Evolutionary conservation across 2,888 invertebrate genomes (phyloP).

Genomic region (Muscina levida): DNA sequence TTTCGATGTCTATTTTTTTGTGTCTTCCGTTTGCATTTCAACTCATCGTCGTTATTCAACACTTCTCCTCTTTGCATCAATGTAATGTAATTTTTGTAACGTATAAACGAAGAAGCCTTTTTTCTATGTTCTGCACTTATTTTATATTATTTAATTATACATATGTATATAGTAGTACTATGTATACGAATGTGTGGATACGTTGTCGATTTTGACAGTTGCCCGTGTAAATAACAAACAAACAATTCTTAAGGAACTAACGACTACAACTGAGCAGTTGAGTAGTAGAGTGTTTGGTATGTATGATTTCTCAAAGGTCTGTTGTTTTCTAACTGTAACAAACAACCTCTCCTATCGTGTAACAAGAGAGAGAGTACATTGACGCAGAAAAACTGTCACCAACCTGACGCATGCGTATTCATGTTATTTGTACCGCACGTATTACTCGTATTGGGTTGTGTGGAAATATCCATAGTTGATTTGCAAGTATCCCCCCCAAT

Average conservation of each 20-base stretch:
- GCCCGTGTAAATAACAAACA: constrained; percentile 32
- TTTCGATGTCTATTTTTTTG: background rate
- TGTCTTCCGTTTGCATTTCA: constrained; percentile 9
- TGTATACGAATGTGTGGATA: background rate
- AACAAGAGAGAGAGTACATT: background rate
- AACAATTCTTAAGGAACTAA: constrained; percentile 63
- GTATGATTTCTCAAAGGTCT: constrained; percentile 29
- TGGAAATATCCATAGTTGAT: too few relatives aligned
- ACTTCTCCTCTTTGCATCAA: background rate
- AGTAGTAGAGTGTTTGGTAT: too few relatives aligned
- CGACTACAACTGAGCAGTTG: constrained; percentile 61
- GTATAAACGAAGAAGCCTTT: constrained; percentile 13
- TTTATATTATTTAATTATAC: constrained; percentile 58
- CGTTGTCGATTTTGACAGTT: constrained; percentile 20
- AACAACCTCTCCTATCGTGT: background rate
- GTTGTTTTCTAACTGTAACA: constrained; percentile 21
- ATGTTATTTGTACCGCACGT: constrained; percentile 8
- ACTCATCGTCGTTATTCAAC: background rate
- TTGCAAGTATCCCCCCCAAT: too few relatives aligned
- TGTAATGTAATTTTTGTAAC: background rate
- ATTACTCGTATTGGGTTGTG: too few relatives aligned
- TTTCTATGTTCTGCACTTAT: constrained; percentile 5
- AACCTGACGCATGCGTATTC: constrained; percentile 14
- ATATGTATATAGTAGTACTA: background rate
- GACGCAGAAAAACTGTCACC: constrained; percentile 14